Base-by-base conservation (phyloP, 2,113 vertebrate species). In the Zapus hudsonius region DNA sequence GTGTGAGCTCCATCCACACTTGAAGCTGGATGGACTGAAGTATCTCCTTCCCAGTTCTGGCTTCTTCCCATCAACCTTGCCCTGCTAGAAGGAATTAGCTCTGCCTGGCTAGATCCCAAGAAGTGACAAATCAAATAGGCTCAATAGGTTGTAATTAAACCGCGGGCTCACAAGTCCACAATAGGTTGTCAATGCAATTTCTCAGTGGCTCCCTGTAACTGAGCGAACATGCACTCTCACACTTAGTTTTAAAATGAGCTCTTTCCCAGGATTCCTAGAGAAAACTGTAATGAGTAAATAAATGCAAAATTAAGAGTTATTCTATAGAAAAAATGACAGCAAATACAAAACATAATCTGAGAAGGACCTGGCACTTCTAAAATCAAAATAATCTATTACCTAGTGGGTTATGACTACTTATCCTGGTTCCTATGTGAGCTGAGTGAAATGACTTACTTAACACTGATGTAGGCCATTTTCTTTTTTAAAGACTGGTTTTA, bases 201-300 rank as follows among this genome's bases (percentile, higher is more conserved):
- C 75, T 83, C 83, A 84, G 27, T 42, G 61, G 42, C 66, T 57
- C 61, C n/a, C n/a, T 82, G 91, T 64, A 11, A 40, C 59, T 64
- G 61, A 94, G 64, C 38, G 88, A 79, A 66, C 44, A 86, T 36
- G 44, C 11, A 67, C 19, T 52, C 90, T 74, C 66, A 79, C 22
- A 13, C 87, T 94, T 88, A 85, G 57, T 82, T 94, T 93, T 92
- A 93, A 89, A 95, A 72, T 92, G n/a, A 94, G 82, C 33, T 81
- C 47, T 87, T 44, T 89, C 86, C 69, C 1, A 89, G 13, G 11
- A 73, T 89, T 61, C 69, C 74, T 88, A 86, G 31, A 75, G 38
- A 94, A 87, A 95, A 92, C 27, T 74, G 70, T 36, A 79, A 87
- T 80, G 29, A 81, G 29, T 79, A 66, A 83, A 91, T 44, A 82